Base-by-base conservation (phyloP, 1,140 invertebrate species). In the Rhyzopertha dominica region DNA sequence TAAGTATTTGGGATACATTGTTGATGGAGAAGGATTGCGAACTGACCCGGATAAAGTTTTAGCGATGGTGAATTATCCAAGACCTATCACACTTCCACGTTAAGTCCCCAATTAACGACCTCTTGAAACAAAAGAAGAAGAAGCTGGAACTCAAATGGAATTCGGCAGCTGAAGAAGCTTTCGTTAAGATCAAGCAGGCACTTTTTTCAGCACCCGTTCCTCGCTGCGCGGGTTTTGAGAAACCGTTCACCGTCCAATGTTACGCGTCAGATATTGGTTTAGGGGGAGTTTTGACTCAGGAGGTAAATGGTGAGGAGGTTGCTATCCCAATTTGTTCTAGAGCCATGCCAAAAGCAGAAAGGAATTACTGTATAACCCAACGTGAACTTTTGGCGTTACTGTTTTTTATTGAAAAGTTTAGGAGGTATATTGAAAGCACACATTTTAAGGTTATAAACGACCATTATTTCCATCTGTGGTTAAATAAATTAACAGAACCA, bases 401-500 rank as follows among this genome's bases (percentile, higher is more conserved):
- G 30, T 32, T 32, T 32, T 7, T 10, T 32, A 32, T 32, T 10
- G 30, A 12, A 7, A 32, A 32, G 14, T 32, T 32, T 32, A 8
- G 30, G 30, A 8, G 10, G 10, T 75, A 66, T 51, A 39, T 75
- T 4, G 58, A 65, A 34, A 62, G 61, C 3, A 61, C 41, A 4
- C 40, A 63, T 7, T 73, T 77, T 40, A 62, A 23, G 4, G 59
- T 74, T 1, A 47, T 66, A 9, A 74, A 72, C 0, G 72, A 76
- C 41, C 69, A 74, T 35, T 53, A 59, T 14, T 57, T 66, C 4
- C 49, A 76, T 2, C 12, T 32, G 16, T 32, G 30, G 30, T 14
- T 32, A 12, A 32, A 32, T 14, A 10, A 5, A 10, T 7, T 12
- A 32, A 32, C 10, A 32, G 7, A 10, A 10, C 10, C 5, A 31